phyloP scores from a whole-genome alignment of 2,888 invertebrate genomes.

The Nomada ferruginata region DNA sequence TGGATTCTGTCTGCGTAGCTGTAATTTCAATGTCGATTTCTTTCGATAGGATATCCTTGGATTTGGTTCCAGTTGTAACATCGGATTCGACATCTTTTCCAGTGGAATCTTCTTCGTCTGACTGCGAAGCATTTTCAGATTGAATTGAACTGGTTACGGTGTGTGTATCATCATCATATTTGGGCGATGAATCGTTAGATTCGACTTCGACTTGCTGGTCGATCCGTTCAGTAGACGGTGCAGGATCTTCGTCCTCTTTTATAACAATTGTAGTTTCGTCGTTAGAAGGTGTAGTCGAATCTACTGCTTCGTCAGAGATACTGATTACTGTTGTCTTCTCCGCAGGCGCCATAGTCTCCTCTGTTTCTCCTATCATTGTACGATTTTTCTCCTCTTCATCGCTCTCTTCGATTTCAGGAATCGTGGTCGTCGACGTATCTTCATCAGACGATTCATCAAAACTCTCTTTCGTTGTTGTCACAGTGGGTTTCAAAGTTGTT shows the following conservation, averaged over 20 bases:
- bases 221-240: conserved; percentile 1
- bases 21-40: neutral
- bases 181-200: neutral
- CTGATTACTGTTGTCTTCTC: conserved; percentile 38
- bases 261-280: conserved; percentile 1
- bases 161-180: neutral
- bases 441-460: conserved; percentile 24
- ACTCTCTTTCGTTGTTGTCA: conserved; percentile 4
- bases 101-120: neutral
- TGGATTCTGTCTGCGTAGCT: neutral
- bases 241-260: neutral
- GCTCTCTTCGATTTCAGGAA: conserved; percentile 20
- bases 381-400: conserved; percentile 24
- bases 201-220: neutral
- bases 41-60: neutral
- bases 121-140: neutral
- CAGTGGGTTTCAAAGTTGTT: conserved; percentile 18
- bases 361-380: conserved; percentile 12
- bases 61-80: neutral
- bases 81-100: neutral
- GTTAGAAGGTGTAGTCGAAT: conserved; percentile 21
- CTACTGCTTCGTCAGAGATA: conserved; percentile 22
- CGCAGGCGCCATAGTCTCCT: conserved; percentile 35
- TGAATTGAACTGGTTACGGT: neutral
- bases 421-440: conserved; percentile 17